phyloP scores from a whole-genome alignment of 2,888 invertebrate species.

The Agrochola lota region DNA sequence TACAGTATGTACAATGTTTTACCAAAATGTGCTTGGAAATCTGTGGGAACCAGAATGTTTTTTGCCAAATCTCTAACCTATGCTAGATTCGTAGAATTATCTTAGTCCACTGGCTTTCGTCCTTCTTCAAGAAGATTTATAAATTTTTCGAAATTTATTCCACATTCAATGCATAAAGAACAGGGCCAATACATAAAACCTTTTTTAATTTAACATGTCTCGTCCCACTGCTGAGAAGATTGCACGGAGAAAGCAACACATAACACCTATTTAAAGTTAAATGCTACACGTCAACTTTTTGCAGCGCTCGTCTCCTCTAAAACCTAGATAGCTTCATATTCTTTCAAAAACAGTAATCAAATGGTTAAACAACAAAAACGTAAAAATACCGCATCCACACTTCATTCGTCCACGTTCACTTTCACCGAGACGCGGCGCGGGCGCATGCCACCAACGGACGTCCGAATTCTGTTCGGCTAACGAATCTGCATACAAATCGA shows the following conservation, averaged over 20 bases:
- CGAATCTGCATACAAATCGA: conserved; percentile 66
- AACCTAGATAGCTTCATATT: background rate
- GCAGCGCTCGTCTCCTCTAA: background rate
- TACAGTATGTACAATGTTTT: too few relatives aligned
- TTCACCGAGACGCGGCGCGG: conserved; percentile 52
- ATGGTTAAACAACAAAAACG: background rate
- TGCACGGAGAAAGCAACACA: background rate
- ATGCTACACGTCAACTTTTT: background rate
- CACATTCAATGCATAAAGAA: too few relatives aligned
- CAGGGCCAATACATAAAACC: too few relatives aligned
- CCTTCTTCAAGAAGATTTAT: background rate
- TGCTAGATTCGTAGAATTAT: background rate
- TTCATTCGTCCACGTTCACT: conserved; percentile 48
- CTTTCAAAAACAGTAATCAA: background rate
- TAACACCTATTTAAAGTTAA: background rate
- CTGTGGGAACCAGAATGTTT: background rate
- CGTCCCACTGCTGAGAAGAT: background rate
- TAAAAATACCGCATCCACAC: conserved; percentile 57
- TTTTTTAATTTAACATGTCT: background rate
- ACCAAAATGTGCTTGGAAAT: conserved; percentile 2
- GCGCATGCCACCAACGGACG: conserved; percentile 41
- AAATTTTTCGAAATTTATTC: background rate
- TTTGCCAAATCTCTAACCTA: background rate
- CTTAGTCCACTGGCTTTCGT: too few relatives aligned
- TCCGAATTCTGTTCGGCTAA: conserved; percentile 54